phyloP scores from a whole-genome alignment of 2,888 invertebrate genomes.

The Eupithecia abbreviata region DNA sequence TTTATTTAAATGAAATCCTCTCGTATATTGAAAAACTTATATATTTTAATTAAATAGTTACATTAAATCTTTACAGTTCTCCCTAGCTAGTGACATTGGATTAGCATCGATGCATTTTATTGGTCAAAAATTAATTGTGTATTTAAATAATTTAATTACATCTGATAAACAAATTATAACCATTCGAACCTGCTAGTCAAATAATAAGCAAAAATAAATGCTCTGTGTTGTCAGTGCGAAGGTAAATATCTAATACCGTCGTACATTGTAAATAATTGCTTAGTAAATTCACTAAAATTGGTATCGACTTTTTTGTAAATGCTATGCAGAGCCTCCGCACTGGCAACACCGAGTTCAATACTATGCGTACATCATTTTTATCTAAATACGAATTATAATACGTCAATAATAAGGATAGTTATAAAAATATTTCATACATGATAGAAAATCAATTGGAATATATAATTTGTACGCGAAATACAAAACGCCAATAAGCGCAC shows the following conservation, averaged over 20 bases:
- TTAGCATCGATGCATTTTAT: conserved; percentile 80
- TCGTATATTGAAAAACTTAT: conserved; percentile 78
- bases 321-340: conserved; percentile 41
- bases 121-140: conserved; percentile 76
- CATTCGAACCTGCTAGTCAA: conserved; percentile 65
- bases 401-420: conserved; percentile 56
- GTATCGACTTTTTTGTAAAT: conserved; percentile 44
- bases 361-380: conserved; percentile 61
- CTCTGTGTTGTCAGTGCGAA: conserved; percentile 60
- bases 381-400: conserved; percentile 62
- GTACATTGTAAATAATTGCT: conserved; percentile 37
- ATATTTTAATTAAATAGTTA: conserved; percentile 84
- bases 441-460: conserved; percentile 63
- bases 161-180: conserved; percentile 72
- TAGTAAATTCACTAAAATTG: conserved; percentile 33
- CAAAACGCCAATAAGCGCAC: conserved; percentile 44
- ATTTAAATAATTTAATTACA: conserved; percentile 81
- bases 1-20: conserved; percentile 62
- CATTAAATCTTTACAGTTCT: conserved; percentile 82
- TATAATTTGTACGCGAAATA: conserved; percentile 39
- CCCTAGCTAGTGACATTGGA: conserved; percentile 80
- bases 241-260: conserved; percentile 34
- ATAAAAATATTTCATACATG: conserved; percentile 39
- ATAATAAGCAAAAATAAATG: conserved; percentile 57
- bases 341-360: conserved; percentile 53